Evolutionary conservation across 1,140 invertebrate genomes (phyloP).

Genomic region (Caenorhabditis latens): DNA sequence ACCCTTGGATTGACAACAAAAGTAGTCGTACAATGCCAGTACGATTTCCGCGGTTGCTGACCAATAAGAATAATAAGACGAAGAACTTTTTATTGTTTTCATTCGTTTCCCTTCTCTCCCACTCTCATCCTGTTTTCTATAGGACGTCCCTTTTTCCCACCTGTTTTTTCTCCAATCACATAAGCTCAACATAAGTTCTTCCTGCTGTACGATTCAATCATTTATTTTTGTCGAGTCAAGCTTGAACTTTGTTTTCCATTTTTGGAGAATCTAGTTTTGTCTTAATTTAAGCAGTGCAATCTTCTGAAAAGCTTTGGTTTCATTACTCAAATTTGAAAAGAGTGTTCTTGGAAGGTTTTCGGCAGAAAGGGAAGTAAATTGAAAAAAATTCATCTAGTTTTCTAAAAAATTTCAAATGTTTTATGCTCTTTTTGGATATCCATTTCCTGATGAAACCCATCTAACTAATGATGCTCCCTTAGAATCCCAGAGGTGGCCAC

Average conservation of each 20-base stretch:
- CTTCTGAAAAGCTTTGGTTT: no score
- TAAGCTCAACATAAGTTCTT: neutral
- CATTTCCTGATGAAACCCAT: neutral
- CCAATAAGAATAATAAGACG: constrained; percentile 20
- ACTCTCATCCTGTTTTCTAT: constrained; percentile 17
- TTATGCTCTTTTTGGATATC: neutral
- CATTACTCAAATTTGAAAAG: no score
- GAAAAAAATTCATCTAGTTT: no score
- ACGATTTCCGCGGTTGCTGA: constrained; percentile 46
- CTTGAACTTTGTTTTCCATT: no score
- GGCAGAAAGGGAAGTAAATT: no score
- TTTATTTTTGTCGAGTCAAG: neutral
- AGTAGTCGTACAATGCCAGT: constrained; percentile 52
- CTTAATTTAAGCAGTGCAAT: no score
- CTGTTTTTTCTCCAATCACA: neutral
- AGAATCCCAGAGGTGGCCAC: neutral
- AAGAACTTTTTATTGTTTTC: constrained; percentile 46
- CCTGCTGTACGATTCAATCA: neutral
- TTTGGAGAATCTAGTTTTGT: no score
- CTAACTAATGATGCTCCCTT: neutral
- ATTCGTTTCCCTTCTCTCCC: neutral
- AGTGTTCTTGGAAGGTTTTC: no score
- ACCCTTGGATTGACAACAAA: constrained; percentile 4
- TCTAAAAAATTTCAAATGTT: neutral
- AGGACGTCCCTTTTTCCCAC: neutral